phyloP scores from a whole-genome alignment of 2,113 vertebrate genomes.

The Nothobranchius kuhntae region DNA sequence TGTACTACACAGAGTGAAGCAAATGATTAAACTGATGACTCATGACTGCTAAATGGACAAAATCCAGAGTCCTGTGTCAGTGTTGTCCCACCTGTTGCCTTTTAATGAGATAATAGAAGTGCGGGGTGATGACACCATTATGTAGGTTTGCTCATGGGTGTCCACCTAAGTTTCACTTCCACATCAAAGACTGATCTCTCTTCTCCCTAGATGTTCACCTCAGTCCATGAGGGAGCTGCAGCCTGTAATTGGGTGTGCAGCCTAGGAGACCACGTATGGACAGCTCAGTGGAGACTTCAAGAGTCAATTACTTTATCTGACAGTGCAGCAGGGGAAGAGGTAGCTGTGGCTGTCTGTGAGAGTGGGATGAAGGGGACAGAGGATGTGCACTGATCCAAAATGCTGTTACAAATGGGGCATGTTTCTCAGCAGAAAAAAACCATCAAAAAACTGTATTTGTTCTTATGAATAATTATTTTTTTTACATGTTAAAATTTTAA shows the following conservation, averaged over 20 bases:
- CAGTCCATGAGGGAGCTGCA: conserved; percentile 53
- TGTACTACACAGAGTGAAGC: not conserved
- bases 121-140: conserved; percentile 4
- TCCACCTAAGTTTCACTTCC: conserved; percentile 18
- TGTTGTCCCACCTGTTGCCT: conserved; percentile 20
- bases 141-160: conserved; percentile 11
- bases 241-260: conserved; percentile 69
- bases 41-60: conserved; percentile 16
- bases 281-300: conserved; percentile 58
- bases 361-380: conserved; percentile 51
- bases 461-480: no score
- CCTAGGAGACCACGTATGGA: conserved; percentile 62
- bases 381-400: conserved; percentile 45
- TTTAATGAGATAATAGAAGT: conserved; percentile 32
- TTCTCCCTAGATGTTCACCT: conserved; percentile 27
- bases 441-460: no score
- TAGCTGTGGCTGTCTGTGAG: conserved; percentile 50
- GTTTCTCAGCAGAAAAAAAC: no score
- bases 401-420: not conserved
- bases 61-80: conserved; percentile 18
- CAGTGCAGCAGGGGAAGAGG: conserved; percentile 55
- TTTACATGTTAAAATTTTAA: no score
- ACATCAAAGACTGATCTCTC: conserved; percentile 57
- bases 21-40: conserved; percentile 39
- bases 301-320: conserved; percentile 74